Conservation (phyloP, 2,888 invertebrate species). For the Apotomis betuletana region DNA sequence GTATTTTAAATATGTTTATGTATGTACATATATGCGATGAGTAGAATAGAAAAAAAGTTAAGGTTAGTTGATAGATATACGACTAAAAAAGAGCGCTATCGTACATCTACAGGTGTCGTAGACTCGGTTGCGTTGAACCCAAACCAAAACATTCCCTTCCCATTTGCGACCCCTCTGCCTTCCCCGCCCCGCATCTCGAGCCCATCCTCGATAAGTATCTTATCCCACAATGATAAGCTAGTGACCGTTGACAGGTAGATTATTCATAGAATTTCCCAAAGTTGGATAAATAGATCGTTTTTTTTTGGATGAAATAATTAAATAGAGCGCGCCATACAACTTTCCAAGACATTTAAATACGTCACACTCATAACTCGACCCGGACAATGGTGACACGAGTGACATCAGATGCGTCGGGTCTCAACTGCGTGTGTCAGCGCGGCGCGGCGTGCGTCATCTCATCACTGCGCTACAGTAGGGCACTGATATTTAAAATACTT, state of each 20-base stretch:
- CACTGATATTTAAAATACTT: not conserved
- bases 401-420: constrained; percentile 22
- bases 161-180: constrained; percentile 42
- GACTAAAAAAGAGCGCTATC: not conserved
- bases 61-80: too few species aligned
- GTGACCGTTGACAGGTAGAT: too few species aligned
- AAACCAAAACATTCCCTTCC: constrained; percentile 62
- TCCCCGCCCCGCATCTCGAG: constrained; percentile 37
- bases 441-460: not conserved
- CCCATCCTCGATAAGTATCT: not conserved
- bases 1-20: too few species aligned
- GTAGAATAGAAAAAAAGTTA: too few species aligned
- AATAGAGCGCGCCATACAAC: not conserved
- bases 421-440: constrained; percentile 4
- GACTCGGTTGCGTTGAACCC: constrained; percentile 68
- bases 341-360: constrained; percentile 14
- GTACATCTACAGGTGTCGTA: constrained; percentile 59
- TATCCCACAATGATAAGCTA: not conserved
- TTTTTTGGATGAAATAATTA: not conserved
- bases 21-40: too few species aligned
- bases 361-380: not conserved
- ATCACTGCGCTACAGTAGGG: not conserved
- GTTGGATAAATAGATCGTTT: not conserved
- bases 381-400: constrained; percentile 20
- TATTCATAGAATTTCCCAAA: too few species aligned